phyloP scores from a whole-genome alignment of 2,113 vertebrate species.

The Nothobranchius kuhntae region DNA sequence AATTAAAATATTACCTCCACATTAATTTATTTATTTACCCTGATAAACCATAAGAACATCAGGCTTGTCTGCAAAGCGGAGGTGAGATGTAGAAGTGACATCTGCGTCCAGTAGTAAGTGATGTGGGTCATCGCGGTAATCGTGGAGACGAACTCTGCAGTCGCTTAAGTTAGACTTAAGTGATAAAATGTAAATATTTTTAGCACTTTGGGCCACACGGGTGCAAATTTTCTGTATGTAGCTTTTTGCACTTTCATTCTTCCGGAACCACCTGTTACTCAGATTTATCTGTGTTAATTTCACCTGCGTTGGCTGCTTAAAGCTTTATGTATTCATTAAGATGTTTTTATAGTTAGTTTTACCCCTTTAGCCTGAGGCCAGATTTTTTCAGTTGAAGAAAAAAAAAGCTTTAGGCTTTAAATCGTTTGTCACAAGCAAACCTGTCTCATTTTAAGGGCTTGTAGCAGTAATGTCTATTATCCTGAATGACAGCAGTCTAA shows the following conservation, averaged over 20 bases:
- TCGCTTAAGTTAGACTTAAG: neutral
- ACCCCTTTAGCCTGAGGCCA: conserved; percentile 1
- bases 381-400: too few species aligned
- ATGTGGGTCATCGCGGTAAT: too few species aligned
- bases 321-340: neutral
- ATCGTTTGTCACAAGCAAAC: neutral
- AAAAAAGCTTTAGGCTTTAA: neutral
- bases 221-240: neutral
- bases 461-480: neutral
- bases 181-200: too few species aligned
- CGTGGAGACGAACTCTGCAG: neutral
- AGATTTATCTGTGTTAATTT: neutral
- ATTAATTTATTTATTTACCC: neutral
- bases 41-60: neutral
- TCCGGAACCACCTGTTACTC: neutral
- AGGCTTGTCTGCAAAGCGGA: conserved; percentile 8
- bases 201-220: neutral
- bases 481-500: neutral
- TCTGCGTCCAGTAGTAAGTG: neutral
- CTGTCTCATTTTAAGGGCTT: conserved; percentile 2
- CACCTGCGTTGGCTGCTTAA: neutral
- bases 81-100: neutral
- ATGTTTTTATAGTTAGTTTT: neutral
- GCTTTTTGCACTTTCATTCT: neutral
- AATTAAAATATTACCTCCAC: neutral